These are phyloP conservation scores for Hemaris fuciformis DNA, from an alignment of 2,888 invertebrate genomes.

Conservation along the genomic window DNA sequence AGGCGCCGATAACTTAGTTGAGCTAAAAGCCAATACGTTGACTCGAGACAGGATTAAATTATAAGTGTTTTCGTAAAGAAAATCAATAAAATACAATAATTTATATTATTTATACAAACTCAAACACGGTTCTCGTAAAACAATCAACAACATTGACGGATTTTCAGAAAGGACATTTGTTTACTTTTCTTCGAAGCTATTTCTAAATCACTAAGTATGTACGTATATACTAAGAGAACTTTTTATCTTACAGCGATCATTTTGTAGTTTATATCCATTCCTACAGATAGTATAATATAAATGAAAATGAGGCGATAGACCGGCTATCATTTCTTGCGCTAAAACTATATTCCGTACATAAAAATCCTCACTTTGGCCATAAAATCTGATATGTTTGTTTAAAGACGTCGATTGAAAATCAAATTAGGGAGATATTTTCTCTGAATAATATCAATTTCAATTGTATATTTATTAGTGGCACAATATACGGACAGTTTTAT, in stretches of 20 bases:
- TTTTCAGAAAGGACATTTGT: neutral
- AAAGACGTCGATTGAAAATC: constrained; percentile 36
- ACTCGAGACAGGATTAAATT: constrained; percentile 2
- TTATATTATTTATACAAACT: neutral
- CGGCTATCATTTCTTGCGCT: constrained; percentile 14
- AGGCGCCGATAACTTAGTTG: constrained; percentile 1
- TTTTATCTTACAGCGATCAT: neutral
- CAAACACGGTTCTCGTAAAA: neutral
- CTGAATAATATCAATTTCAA: constrained; percentile 59
- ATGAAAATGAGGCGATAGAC: neutral
- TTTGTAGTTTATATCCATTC: neutral
- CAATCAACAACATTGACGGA: neutral
- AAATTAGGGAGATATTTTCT: constrained; percentile 39
- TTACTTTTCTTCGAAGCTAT: neutral
- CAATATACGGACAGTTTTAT: constrained; percentile 70
- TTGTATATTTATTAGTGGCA: constrained; percentile 59
- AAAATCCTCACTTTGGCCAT: constrained; percentile 27
- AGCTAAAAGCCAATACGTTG: constrained; percentile 1
- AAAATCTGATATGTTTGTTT: constrained; percentile 32
- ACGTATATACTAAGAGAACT: neutral
- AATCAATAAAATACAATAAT: neutral
- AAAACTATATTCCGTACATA: constrained; percentile 29
- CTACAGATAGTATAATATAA: constrained; percentile 1
- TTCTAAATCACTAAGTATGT: neutral
- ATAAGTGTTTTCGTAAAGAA: neutral